Evolutionary conservation across 2,888 invertebrate species (phyloP).

Genomic region (Seladonia tumulorum): DNA sequence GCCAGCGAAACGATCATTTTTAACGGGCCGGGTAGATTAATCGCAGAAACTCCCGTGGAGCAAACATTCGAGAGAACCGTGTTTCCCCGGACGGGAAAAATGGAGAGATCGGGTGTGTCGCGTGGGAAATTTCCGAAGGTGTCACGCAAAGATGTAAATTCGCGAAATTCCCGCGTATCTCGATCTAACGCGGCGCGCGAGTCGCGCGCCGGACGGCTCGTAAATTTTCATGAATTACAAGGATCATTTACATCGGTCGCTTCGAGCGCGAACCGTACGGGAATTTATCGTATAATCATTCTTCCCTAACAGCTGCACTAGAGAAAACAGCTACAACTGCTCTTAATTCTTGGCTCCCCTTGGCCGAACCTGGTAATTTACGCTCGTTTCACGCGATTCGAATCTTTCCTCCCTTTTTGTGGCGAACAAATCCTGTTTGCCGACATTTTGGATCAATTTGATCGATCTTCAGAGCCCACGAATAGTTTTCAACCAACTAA

Average conservation of each 20-base stretch:
- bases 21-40: neutral
- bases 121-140: conserved; percentile 9
- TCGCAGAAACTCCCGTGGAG: neutral
- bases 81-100: neutral
- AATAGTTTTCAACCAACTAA: too few relatives aligned
- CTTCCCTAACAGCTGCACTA: neutral
- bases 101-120: neutral
- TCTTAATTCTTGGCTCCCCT: neutral
- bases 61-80: neutral
- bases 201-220: conserved; percentile 4
- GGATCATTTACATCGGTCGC: conserved; percentile 16
- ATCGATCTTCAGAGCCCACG: too few relatives aligned
- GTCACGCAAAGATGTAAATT: conserved; percentile 41
- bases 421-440: neutral
- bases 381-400: neutral
- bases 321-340: neutral
- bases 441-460: too few relatives aligned
- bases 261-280: neutral
- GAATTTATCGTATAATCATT: conserved; percentile 16
- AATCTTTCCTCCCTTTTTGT: neutral
- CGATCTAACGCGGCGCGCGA: neutral
- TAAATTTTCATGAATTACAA: conserved; percentile 34
- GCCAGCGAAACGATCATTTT: neutral
- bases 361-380: neutral
- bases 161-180: conserved; percentile 4